A percentile compares a stretch with the other conserved stretches of the same genome.
phyloP scores from a whole-genome alignment of 2,797 vertebrate species.

The Hypotaenidia okinawae region DNA sequence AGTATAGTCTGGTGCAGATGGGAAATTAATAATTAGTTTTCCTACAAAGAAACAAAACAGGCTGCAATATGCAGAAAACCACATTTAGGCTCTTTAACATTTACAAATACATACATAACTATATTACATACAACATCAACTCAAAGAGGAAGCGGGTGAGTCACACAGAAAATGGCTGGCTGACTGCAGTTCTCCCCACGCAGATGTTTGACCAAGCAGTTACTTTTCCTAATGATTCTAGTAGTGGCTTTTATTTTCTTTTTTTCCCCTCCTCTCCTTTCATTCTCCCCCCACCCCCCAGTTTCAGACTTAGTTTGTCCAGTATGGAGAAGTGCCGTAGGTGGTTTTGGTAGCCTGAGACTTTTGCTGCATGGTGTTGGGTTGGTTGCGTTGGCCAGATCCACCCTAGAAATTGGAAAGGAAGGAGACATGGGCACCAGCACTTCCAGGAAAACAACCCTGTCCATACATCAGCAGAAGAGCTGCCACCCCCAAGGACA shows the following conservation, averaged over 20 bases:
- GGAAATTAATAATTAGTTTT: slow-evolving; percentile 26
- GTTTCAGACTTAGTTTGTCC: slow-evolving; percentile 88
- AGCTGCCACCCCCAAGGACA: background rate
- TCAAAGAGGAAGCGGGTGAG: slow-evolving; percentile 87
- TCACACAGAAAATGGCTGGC: slow-evolving; percentile 80
- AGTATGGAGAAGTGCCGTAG: slow-evolving; percentile 94
- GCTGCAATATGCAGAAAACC: slow-evolving; percentile 84
- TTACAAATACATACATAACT: slow-evolving; percentile 94
- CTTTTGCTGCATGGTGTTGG: slow-evolving; percentile 95
- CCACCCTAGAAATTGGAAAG: slow-evolving; percentile 80
- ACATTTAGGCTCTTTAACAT: slow-evolving; percentile 93
- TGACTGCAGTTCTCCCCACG: slow-evolving; percentile 81
- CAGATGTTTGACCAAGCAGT: slow-evolving; percentile 72
- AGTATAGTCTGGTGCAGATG: slow-evolving; percentile 21
- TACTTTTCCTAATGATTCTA: slow-evolving; percentile 58
- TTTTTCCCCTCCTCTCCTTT: background rate
- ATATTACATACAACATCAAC: slow-evolving; percentile 91
- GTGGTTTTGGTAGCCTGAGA: slow-evolving; percentile 94
- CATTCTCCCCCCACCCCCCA: background rate
- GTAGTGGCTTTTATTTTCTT: slow-evolving; percentile 49
- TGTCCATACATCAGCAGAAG: accelerated
- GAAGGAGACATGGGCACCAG: background rate
- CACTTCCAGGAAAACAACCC: background rate
- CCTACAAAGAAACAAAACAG: slow-evolving; percentile 51
- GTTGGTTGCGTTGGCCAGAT: slow-evolving; percentile 89